Evolutionary conservation across 2,888 invertebrate genomes (phyloP).

Genomic region (Euplexia lucipara): DNA sequence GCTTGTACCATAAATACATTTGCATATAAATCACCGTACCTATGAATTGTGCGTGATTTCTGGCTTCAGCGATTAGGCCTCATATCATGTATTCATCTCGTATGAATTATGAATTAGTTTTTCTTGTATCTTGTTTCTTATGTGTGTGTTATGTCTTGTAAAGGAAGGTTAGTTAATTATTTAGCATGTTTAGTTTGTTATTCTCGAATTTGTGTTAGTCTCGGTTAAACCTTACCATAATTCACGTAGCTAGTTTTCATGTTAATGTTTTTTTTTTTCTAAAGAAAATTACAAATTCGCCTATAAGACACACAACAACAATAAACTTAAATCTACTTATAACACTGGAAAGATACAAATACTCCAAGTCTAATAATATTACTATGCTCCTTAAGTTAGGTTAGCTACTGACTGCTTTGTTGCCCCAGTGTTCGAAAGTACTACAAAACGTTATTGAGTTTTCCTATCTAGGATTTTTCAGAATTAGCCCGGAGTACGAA

Average conservation of each 20-base stretch:
- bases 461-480: too few species aligned
- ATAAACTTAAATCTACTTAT: too few species aligned
- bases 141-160: conserved; percentile 14
- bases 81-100: conserved; percentile 59
- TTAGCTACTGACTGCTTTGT: too few species aligned
- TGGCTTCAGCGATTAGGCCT: conserved; percentile 64
- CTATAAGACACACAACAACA: too few species aligned
- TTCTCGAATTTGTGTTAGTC: conserved; percentile 12
- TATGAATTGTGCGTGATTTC: conserved; percentile 77
- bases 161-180: conserved; percentile 32
- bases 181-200: conserved; percentile 15
- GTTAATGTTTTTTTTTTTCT: too few species aligned
- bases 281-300: too few species aligned
- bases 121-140: conserved; percentile 39
- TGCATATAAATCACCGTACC: conserved; percentile 82
- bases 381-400: too few species aligned
- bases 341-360: too few species aligned
- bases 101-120: conserved; percentile 61
- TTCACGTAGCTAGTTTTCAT: neutral
- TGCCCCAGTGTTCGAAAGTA: too few species aligned
- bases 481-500: too few species aligned
- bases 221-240: neutral
- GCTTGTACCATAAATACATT: conserved; percentile 81
- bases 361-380: too few species aligned
- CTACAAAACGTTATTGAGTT: too few species aligned